Base-by-base conservation (phyloP, 1,140 invertebrate genomes). In the Atta cephalotes region DNA sequence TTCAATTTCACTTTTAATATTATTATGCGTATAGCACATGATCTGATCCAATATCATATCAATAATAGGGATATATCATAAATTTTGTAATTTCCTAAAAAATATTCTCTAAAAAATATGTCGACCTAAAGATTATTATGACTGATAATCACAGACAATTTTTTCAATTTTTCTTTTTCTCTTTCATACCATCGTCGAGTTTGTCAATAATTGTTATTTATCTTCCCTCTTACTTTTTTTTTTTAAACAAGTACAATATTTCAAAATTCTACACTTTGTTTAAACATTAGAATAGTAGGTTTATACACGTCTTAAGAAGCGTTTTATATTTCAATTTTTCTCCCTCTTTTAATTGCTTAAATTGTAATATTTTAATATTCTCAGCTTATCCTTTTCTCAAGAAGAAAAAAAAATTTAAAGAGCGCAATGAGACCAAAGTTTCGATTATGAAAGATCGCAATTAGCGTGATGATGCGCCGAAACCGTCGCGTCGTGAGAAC, bases 81-180 rank as follows among this genome's bases (percentile, higher is more conserved):
- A 95, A 95, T 95, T 95, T 95, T 95, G 94, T 94, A 93, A 95
- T 94, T 93, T 94, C 93, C 94, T 95, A 95, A 95, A 95, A 95
- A 95, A 95, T 95, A 95, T 94, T 92, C 92, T 95, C 94, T 95
- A 95, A 95, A 95, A 95, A 95, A 95, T 95, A 95, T 94, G 92
- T 95, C 87, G 94, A 94, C 94, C 94, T 95, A 94, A 94, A 95
- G 94, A 95, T 95, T 95, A 94, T 95, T 95, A 95, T 94, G 94
- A 95, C 94, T 94, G 94, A 94, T 94, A 95, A 95, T 95, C 94
- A 95, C 94, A 94, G 94, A 95, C 93, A 94, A 94, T 95, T 94
- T 94, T 91, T 93, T 92, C 79, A 91, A 92, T 92, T 92, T 90
- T 94, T 78, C 78, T 91, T 92, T 92, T 92, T 90, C 93, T 60